Conservation (phyloP, 1,140 invertebrate species). For the Meloidogyne floridensis region DNA sequence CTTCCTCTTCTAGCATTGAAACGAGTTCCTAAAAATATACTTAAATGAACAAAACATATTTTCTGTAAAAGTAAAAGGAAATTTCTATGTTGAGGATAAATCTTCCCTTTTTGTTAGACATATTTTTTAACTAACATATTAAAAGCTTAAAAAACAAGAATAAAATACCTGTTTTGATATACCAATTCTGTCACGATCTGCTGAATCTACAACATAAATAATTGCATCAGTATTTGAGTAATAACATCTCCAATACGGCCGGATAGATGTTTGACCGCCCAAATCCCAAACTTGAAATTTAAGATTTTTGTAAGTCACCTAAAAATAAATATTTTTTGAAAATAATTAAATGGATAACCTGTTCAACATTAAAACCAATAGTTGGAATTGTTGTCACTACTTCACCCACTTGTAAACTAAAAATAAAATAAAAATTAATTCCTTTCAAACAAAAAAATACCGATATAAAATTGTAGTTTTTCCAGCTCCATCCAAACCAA, state of each 20-base stretch:
- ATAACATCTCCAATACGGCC: slow-evolving; percentile 99
- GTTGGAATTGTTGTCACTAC: slow-evolving; percentile 98
- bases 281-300: slow-evolving; percentile 81
- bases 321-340: not conserved
- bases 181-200: slow-evolving; percentile 94
- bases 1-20: slow-evolving; percentile 96
- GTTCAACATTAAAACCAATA: slow-evolving; percentile 96
- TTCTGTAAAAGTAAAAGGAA: too few relatives aligned
- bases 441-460: slow-evolving; percentile 43
- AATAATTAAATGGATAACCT: slow-evolving; percentile 71
- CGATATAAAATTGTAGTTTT: slow-evolving; percentile 99
- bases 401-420: slow-evolving; percentile 90
- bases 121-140: too few relatives aligned
- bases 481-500: slow-evolving; percentile 93
- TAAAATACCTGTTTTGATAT: slow-evolving; percentile 90
- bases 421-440: not conserved
- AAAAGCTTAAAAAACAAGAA: too few relatives aligned
- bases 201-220: slow-evolving; percentile 98
- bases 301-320: slow-evolving; percentile 44
- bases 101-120: too few relatives aligned
- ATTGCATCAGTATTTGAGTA: slow-evolving; percentile 99
- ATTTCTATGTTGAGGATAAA: too few relatives aligned
- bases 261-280: slow-evolving; percentile 92
- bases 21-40: slow-evolving; percentile 71
- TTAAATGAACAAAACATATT: slow-evolving; percentile 12